Percentiles rank a stretch among this genome's conserved stretches.
These are phyloP conservation scores for Magallana nippona DNA, from an alignment of 2,888 invertebrate genomes.

Conservation along the genomic window DNA sequence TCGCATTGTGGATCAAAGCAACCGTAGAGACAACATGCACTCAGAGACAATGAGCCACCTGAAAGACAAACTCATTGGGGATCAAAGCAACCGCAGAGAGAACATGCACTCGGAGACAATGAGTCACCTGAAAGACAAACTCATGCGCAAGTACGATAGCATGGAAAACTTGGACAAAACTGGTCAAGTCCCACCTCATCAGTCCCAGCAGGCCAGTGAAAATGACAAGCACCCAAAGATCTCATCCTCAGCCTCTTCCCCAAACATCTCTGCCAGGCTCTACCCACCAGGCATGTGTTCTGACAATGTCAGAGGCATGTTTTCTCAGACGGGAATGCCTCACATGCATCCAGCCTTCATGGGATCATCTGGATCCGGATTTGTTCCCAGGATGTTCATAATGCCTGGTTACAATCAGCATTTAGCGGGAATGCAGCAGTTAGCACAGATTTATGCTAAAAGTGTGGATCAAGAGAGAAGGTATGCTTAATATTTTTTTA, in stretches of 20 bases:
- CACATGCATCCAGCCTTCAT: conserved; percentile 51
- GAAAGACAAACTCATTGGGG: conserved; percentile 73
- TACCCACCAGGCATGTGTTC: conserved; percentile 32
- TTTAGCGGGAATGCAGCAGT: conserved; percentile 65
- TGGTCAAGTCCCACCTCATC: conserved; percentile 30
- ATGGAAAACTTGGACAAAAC: conserved; percentile 67
- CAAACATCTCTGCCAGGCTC: background rate
- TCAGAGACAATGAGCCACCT: conserved; percentile 65
- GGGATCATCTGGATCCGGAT: conserved; percentile 41
- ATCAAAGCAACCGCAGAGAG: no score
- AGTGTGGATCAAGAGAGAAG: conserved; percentile 38
- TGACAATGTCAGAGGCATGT: conserved; percentile 22
- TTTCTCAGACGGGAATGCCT: conserved; percentile 44
- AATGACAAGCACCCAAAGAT: conserved; percentile 32
- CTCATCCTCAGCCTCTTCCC: conserved; percentile 9
- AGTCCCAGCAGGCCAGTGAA: conserved; percentile 12
- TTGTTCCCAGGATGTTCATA: conserved; percentile 45
- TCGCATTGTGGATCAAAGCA: conserved; percentile 1
- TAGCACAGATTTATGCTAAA: conserved; percentile 52
- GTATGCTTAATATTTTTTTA: background rate
- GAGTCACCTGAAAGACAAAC: conserved; percentile 71
- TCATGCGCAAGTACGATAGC: conserved; percentile 69
- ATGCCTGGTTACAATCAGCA: conserved; percentile 62
- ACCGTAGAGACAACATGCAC: conserved; percentile 52
- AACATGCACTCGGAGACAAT: conserved; percentile 66